phyloP scores from a whole-genome alignment of 1,140 invertebrate genomes.

The Saccostrea echinata region DNA sequence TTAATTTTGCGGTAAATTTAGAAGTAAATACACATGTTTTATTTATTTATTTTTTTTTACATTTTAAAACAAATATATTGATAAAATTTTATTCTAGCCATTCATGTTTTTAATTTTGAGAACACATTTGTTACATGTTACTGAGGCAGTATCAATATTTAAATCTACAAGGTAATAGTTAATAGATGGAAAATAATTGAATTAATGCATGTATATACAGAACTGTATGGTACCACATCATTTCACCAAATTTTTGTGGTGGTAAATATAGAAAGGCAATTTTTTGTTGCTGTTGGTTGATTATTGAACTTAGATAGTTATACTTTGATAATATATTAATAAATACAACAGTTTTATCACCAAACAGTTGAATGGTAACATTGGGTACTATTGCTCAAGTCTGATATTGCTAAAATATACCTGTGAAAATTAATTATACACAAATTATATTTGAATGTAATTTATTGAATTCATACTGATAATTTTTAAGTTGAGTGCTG shows the following conservation, averaged over 20 bases:
- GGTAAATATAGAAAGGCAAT: no score
- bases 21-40: not conserved
- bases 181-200: no score
- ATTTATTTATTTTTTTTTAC: not conserved
- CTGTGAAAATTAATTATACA: not conserved
- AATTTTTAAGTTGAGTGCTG: not conserved
- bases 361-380: not conserved
- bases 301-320: no score
- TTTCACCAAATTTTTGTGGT: no score
- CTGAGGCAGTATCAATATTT: no score
- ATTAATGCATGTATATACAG: no score
- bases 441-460: not conserved
- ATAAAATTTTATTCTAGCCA: conserved; percentile 26
- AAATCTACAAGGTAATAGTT: no score
- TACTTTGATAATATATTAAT: not conserved
- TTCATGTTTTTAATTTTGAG: not conserved
- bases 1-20: not conserved
- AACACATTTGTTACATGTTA: not conserved
- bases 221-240: no score
- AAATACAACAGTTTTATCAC: not conserved
- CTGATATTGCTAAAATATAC: not conserved
- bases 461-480: not conserved
- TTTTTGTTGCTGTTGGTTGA: no score
- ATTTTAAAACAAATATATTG: not conserved
- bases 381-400: not conserved